Evolutionary conservation across 2,113 vertebrate species (phyloP).

Genomic region (Pavo muticus): DNA sequence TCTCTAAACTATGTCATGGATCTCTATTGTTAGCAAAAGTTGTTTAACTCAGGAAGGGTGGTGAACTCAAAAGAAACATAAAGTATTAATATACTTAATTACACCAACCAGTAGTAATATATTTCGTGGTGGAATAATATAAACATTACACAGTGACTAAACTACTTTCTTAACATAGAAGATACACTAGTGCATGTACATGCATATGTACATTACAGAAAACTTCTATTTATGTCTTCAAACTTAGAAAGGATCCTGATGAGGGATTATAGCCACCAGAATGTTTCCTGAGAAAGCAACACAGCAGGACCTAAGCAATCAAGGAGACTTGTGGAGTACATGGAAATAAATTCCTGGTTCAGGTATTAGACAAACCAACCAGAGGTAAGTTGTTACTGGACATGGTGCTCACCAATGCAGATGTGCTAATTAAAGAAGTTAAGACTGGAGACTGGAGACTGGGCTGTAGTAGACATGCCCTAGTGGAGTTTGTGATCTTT

Average conservation of each 20-base stretch:
- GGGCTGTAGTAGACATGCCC: neutral
- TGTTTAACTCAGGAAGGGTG: fast-evolving
- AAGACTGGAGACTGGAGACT: neutral
- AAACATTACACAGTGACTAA: neutral
- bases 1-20: neutral
- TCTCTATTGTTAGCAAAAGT: too few relatives aligned
- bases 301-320: too few relatives aligned
- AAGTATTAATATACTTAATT: neutral
- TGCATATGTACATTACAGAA: neutral
- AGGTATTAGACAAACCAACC: neutral
- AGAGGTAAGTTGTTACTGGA: neutral
- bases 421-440: neutral
- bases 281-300: too few relatives aligned
- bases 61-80: neutral
- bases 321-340: too few relatives aligned
- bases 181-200: fast-evolving
- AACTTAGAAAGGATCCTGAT: neutral
- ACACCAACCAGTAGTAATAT: neutral
- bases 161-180: neutral
- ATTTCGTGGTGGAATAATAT: neutral
- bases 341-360: neutral
- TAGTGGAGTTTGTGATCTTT: neutral
- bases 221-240: neutral
- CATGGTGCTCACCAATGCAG: neutral
- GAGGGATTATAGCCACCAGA: too few relatives aligned